Conservation (phyloP, 2,113 vertebrate species). For the Pycnonotus jocosus region DNA sequence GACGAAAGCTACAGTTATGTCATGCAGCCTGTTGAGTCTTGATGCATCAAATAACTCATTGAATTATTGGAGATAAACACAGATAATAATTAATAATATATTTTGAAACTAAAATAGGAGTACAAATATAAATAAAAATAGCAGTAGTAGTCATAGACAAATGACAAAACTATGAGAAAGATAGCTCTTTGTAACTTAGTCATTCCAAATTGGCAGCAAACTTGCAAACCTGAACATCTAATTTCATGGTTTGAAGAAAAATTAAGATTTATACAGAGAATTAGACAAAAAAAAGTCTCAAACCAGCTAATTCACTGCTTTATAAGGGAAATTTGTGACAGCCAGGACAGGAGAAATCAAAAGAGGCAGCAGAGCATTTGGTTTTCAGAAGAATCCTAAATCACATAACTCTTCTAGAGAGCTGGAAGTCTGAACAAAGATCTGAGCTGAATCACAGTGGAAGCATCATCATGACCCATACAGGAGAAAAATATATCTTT, state of each 20-base stretch:
- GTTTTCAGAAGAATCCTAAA: background rate
- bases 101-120: background rate
- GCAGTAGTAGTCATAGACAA: background rate
- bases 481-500: background rate
- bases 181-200: background rate
- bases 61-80: background rate
- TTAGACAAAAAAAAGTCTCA: background rate
- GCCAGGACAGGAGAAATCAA: background rate
- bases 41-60: background rate
- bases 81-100: background rate
- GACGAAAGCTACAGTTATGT: fast-evolving
- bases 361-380: background rate
- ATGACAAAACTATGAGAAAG: background rate
- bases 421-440: background rate
- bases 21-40: background rate
- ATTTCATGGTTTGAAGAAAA: background rate
- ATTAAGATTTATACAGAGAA: background rate
- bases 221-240: background rate
- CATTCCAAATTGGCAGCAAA: background rate
- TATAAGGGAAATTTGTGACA: background rate
- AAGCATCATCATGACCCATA: background rate
- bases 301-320: background rate
- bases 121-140: background rate
- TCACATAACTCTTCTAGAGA: background rate
- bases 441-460: background rate